Conservation (phyloP, 1,140 invertebrate species). For the Gerris buenoi region DNA sequence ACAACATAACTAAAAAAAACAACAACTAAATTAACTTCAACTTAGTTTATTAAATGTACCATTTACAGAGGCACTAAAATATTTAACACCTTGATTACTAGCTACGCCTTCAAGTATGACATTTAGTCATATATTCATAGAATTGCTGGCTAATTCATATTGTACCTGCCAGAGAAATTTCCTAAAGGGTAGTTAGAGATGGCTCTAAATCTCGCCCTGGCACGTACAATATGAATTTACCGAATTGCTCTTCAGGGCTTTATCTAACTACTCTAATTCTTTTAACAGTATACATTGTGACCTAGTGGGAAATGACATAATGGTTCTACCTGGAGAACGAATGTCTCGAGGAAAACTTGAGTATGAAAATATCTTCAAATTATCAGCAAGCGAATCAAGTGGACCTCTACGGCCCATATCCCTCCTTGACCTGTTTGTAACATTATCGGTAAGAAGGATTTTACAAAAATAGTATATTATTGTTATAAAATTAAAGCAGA, state of each 20-base stretch:
- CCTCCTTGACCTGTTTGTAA: not conserved
- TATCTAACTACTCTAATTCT: not conserved
- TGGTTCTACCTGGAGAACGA: not conserved
- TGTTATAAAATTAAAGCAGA: not conserved
- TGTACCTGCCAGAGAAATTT: no score
- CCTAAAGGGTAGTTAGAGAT: no score
- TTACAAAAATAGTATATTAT: not conserved
- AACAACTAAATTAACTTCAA: no score
- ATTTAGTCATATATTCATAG: not conserved
- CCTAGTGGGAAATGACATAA: not conserved
- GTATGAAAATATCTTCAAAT: not conserved
- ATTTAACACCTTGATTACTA: not conserved
- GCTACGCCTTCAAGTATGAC: not conserved
- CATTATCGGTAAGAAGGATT: not conserved
- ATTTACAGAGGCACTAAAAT: not conserved
- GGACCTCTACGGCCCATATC: not conserved
- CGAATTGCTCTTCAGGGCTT: no score
- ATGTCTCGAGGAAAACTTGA: not conserved
- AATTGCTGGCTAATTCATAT: no score
- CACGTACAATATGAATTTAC: no score
- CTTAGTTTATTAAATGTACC: not conserved
- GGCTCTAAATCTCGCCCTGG: no score
- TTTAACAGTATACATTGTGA: not conserved
- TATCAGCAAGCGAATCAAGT: not conserved
- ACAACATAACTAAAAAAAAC: no score